Percentiles rank a stretch among this genome's conserved stretches.
These are phyloP conservation scores for Micrastur ruficollis DNA, from an alignment of 2,797 vertebrate genomes.

Conservation along the genomic window DNA sequence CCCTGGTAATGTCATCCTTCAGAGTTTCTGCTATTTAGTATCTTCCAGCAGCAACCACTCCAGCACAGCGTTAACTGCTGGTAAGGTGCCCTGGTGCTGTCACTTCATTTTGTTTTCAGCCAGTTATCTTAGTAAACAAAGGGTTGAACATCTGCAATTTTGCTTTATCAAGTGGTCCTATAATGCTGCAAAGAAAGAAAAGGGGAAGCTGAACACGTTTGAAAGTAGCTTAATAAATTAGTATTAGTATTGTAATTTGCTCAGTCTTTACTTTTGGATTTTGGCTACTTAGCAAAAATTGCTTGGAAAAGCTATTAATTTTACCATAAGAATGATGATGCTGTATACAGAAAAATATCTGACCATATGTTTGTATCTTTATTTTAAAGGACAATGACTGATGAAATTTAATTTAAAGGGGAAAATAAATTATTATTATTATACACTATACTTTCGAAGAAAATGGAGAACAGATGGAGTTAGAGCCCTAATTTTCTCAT, in stretches of 20 bases:
- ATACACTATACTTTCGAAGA: not conserved
- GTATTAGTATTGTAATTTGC: not conserved
- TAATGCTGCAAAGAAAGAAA: not conserved
- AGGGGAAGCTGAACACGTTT: not conserved
- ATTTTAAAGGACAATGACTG: conserved; percentile 36
- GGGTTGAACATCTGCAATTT: not conserved
- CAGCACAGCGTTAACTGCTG: not conserved
- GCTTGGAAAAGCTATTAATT: conserved; percentile 27
- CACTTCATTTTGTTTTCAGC: not conserved
- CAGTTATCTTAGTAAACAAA: not conserved
- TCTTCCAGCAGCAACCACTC: not conserved
- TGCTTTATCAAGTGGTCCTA: not conserved
- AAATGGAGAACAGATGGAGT: not conserved
- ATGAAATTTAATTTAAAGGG: conserved; percentile 37
- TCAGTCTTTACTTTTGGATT: not conserved
- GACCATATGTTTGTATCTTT: not conserved
- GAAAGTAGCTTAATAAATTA: conserved; percentile 19
- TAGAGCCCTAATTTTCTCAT: not conserved
- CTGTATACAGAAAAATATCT: conserved; percentile 1
- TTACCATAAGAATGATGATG: conserved; percentile 12
- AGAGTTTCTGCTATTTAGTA: not conserved
- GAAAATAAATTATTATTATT: conserved; percentile 7
- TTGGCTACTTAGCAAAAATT: conserved; percentile 1
- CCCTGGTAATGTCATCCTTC: too few relatives aligned
- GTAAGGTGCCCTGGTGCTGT: not conserved